Evolutionary conservation across 2,888 invertebrate species (phyloP).

Genomic region (Anorthoa munda): DNA sequence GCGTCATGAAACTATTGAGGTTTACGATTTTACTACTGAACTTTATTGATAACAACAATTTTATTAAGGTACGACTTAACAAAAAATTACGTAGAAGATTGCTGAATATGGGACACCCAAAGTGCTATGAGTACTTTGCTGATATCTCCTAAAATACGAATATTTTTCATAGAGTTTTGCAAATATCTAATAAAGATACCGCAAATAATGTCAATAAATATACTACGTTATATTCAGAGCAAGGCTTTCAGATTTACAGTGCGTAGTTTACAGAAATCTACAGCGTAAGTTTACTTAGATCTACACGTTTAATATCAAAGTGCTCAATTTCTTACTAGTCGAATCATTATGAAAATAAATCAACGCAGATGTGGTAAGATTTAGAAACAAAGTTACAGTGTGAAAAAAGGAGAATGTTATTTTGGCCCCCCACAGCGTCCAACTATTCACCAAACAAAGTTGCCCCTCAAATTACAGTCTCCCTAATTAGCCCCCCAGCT

Average conservation of each 20-base stretch:
- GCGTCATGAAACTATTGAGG: slow-evolving; percentile 40
- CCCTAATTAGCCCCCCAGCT: slow-evolving; percentile 59
- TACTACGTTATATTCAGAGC: background rate
- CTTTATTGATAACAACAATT: slow-evolving; percentile 22
- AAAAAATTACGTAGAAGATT: background rate
- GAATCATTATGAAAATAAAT: background rate
- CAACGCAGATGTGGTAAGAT: background rate
- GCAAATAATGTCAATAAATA: background rate
- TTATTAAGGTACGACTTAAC: background rate
- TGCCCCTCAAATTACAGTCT: slow-evolving; percentile 40
- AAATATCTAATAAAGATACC: background rate
- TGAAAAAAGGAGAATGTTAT: background rate
- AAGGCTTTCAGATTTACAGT: no score
- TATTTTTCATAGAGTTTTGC: background rate
- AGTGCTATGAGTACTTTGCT: background rate
- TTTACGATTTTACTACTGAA: slow-evolving; percentile 23
- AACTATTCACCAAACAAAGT: slow-evolving; percentile 30
- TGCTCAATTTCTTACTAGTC: background rate
- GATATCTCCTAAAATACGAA: background rate
- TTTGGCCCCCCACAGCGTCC: slow-evolving; percentile 42
- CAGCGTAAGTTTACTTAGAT: no score
- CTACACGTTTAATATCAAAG: no score
- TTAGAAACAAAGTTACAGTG: background rate
- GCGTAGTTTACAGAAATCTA: no score
- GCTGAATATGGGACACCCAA: background rate